Conservation (phyloP, 1,140 invertebrate genomes). For the Teleogryllus occipitalis region DNA sequence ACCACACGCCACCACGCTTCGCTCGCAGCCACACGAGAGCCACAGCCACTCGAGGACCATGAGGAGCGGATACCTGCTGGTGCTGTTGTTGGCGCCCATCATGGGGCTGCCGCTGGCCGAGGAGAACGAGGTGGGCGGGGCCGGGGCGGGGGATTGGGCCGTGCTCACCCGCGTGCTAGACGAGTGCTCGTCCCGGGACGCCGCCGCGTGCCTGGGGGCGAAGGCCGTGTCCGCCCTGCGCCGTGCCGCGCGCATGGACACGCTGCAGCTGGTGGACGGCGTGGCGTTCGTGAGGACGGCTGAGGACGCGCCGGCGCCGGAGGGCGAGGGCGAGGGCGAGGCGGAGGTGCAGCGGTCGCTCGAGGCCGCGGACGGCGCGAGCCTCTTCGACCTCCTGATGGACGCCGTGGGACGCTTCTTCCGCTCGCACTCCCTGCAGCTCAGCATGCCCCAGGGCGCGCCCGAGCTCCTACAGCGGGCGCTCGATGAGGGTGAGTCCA, state of each 20-base stretch:
- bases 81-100: not conserved
- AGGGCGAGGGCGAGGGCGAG: conserved; percentile 41
- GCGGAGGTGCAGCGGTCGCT: conserved; percentile 41
- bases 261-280: conserved; percentile 48
- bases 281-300: conserved; percentile 44
- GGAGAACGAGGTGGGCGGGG: conserved; percentile 8
- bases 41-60: no score
- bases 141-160: not conserved
- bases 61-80: not conserved
- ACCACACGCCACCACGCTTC: not conserved
- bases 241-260: conserved; percentile 45
- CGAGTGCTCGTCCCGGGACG: conserved; percentile 33
- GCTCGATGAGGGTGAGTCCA: conserved; percentile 49
- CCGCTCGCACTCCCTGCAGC: conserved; percentile 48
- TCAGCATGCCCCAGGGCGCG: conserved; percentile 46
- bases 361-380: conserved; percentile 42
- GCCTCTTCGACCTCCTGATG: conserved; percentile 44
- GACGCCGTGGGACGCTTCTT: conserved; percentile 46
- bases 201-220: conserved; percentile 47
- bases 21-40: no score
- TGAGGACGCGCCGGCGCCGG: conserved; percentile 33
- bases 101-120: not conserved
- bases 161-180: conserved; percentile 27
- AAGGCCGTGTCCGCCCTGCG: conserved; percentile 47
- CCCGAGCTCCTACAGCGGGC: conserved; percentile 44